Conservation (phyloP, 2,797 vertebrate species). For the Saxicola maurus region DNA sequence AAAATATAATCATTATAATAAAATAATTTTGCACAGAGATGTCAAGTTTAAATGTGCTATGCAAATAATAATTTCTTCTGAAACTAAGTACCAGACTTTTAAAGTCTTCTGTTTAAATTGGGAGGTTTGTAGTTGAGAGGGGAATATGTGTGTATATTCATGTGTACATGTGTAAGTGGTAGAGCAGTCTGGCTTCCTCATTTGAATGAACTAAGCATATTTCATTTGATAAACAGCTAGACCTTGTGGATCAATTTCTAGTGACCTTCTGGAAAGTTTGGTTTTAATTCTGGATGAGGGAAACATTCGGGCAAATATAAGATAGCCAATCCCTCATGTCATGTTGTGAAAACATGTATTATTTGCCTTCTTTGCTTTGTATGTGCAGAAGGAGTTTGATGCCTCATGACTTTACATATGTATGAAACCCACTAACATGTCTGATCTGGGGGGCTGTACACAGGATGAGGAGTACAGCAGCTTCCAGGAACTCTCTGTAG, state of each 20-base stretch:
- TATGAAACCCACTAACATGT: neutral
- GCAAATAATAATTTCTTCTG: neutral
- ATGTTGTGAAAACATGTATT: neutral
- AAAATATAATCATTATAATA: neutral
- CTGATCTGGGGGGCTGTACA: neutral
- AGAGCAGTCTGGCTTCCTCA: neutral
- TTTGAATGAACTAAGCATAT: neutral
- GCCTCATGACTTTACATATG: accelerated
- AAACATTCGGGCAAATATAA: neutral
- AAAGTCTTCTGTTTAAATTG: neutral
- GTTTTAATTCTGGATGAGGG: neutral
- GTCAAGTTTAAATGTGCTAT: neutral
- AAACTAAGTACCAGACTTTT: neutral
- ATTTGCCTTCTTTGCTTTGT: neutral
- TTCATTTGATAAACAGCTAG: neutral
- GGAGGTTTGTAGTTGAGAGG: neutral
- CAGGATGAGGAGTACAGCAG: neutral
- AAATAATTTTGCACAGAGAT: neutral
- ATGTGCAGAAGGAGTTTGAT: neutral
- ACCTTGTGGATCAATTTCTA: neutral
- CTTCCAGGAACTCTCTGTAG: neutral
- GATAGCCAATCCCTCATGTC: neutral
- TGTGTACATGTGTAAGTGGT: neutral
- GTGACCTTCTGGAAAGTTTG: neutral
- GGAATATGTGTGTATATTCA: neutral